Percentiles rank a stretch among this genome's conserved stretches.
These are phyloP conservation scores for Ichneumoninae sp. DNA, from an alignment of 2,888 invertebrate species.

Conservation along the genomic window DNA sequence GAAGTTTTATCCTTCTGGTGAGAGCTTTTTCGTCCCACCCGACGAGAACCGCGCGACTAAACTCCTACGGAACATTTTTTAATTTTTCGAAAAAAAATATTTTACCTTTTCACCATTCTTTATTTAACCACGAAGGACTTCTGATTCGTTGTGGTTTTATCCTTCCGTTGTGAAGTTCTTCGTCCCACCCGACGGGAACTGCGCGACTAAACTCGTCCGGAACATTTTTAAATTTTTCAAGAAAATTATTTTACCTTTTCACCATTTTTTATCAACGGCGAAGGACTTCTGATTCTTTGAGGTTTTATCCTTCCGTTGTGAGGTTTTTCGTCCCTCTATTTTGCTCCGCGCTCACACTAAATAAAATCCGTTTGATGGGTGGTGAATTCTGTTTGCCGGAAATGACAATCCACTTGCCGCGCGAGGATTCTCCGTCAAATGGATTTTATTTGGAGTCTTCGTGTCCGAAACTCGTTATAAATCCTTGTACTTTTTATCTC, in stretches of 20 bases:
- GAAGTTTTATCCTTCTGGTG: slow-evolving; percentile 9
- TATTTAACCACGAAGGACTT: slow-evolving; percentile 17
- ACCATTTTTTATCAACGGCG: neutral
- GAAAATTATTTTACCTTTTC: no score
- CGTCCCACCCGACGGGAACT: no score
- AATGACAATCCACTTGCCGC: no score
- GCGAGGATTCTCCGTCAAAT: no score
- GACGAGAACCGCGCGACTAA: no score
- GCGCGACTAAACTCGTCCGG: no score
- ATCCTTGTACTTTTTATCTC: slow-evolving; percentile 64
- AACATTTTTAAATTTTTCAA: no score
- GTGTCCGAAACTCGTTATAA: slow-evolving; percentile 62
- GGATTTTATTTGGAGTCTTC: neutral
- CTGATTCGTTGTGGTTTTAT: slow-evolving; percentile 22
- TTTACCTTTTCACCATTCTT: neutral
- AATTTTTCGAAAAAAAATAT: no score
- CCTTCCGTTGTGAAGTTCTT: neutral
- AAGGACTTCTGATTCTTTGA: slow-evolving; percentile 14
- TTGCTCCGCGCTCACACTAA: slow-evolving; percentile 4
- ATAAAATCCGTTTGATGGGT: no score
- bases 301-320: slow-evolving; percentile 16
- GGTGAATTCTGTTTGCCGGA: no score
- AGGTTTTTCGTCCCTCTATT: neutral
- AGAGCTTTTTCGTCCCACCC: neutral
- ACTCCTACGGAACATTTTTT: no score